Evolutionary conservation across 2,797 vertebrate genomes (phyloP).

Genomic region (Pantherophis alleghaniensis): DNA sequence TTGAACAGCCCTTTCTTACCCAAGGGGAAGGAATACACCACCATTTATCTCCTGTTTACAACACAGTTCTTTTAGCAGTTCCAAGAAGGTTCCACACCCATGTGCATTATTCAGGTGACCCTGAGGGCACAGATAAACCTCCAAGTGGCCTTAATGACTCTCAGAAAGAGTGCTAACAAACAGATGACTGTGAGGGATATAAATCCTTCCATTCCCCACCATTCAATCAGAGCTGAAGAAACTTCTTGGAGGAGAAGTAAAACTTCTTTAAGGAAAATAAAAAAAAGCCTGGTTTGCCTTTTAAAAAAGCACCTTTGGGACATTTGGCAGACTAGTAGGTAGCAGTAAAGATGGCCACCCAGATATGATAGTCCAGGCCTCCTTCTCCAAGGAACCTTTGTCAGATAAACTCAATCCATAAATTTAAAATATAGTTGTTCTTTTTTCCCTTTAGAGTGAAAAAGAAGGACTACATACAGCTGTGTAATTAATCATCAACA

Average conservation of each 20-base stretch:
- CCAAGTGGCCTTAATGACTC: not conserved
- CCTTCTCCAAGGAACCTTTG: not conserved
- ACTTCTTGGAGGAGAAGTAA: not conserved
- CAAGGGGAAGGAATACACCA: not conserved
- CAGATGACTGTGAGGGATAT: not conserved
- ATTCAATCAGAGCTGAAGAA: not conserved
- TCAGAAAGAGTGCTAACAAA: not conserved
- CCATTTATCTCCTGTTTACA: not conserved
- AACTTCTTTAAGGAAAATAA: not conserved
- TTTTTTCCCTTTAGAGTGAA: not conserved
- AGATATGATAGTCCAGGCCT: not conserved
- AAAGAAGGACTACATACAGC: not conserved
- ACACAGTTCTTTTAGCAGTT: no score
- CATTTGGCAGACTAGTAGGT: not conserved
- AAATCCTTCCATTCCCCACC: not conserved
- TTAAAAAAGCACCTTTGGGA: not conserved
- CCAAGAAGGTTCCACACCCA: no score
- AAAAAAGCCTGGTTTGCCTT: not conserved
- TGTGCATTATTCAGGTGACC: no score
- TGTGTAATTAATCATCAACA: not conserved
- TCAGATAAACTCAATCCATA: not conserved
- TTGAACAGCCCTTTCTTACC: not conserved
- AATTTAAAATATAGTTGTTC: slow-evolving; percentile 9
- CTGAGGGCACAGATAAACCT: no score
- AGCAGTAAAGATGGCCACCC: not conserved